These are phyloP conservation scores for Symphodus melops DNA, from an alignment of 2,113 vertebrate genomes.

Conservation along the genomic window DNA sequence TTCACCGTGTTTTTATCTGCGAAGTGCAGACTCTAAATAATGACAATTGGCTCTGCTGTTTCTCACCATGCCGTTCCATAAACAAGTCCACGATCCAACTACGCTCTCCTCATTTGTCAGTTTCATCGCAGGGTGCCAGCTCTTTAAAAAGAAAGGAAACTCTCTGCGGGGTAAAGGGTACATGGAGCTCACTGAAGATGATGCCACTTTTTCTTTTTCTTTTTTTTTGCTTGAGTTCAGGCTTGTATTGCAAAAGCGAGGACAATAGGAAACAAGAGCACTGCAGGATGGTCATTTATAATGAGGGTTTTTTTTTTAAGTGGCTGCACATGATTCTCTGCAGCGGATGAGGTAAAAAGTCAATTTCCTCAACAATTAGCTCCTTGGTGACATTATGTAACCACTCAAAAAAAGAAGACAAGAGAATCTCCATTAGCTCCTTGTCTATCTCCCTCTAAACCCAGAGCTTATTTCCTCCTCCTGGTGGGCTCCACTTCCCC, in stretches of 20 bases:
- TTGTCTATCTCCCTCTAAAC: constrained; percentile 64
- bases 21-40: constrained; percentile 18
- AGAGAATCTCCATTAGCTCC: constrained; percentile 32
- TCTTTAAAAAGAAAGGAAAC: constrained; percentile 62
- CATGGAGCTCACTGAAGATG: constrained; percentile 57
- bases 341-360: constrained; percentile 31
- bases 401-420: constrained; percentile 50
- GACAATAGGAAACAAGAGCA: constrained; percentile 11
- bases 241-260: constrained; percentile 25
- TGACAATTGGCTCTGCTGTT: constrained; percentile 17
- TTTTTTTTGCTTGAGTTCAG: constrained; percentile 59
- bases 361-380: constrained; percentile 28
- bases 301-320: constrained; percentile 41
- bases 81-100: constrained; percentile 50
- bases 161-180: constrained; percentile 56
- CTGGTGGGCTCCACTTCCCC: constrained; percentile 43
- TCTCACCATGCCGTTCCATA: constrained; percentile 9
- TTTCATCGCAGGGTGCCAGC: constrained; percentile 38
- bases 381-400: constrained; percentile 13
- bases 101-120: constrained; percentile 55
- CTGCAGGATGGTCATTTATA: constrained; percentile 51
- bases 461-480: constrained; percentile 58
- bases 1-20: neutral
- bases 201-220: constrained; percentile 49
- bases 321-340: constrained; percentile 25